A percentile compares a stretch with the other conserved stretches of the same genome.
Conservation (phyloP, 2,888 invertebrate species). For the Bellardia pandia region DNA sequence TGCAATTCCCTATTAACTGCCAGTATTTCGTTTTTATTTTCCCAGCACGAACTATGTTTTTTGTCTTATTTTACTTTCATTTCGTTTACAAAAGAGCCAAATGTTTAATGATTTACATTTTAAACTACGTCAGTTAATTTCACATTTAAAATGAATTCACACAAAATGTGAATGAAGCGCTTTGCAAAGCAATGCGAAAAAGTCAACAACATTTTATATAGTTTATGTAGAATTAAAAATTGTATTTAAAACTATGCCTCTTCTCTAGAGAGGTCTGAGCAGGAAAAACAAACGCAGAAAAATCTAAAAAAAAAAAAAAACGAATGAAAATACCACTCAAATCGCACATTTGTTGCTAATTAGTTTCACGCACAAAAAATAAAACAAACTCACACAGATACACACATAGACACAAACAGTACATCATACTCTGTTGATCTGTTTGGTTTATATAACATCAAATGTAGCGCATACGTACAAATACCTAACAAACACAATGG, state of each 20-base stretch:
- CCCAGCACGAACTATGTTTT: background rate
- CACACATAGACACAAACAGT: background rate
- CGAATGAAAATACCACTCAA: slow-evolving; percentile 49
- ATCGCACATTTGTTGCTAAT: slow-evolving; percentile 74
- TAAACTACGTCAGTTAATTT: slow-evolving; percentile 62
- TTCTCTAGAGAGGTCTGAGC: slow-evolving; percentile 58
- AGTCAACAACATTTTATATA: slow-evolving; percentile 58
- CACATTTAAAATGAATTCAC: slow-evolving; percentile 46
- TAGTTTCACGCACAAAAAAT: slow-evolving; percentile 70
- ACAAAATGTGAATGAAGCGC: slow-evolving; percentile 14
- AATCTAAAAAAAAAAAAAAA: slow-evolving; percentile 4
- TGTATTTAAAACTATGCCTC: slow-evolving; percentile 61
- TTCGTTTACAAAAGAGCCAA: slow-evolving; percentile 37
- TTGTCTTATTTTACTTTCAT: slow-evolving; percentile 35
- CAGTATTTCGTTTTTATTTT: slow-evolving; percentile 10
- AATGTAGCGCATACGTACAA: slow-evolving; percentile 5
- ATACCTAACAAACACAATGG: too few relatives aligned
- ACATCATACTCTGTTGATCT: slow-evolving; percentile 32
- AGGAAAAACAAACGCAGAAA: slow-evolving; percentile 12
- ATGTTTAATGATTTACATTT: slow-evolving; percentile 66
- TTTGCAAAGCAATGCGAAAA: background rate
- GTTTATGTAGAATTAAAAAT: slow-evolving; percentile 33
- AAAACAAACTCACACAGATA: slow-evolving; percentile 1
- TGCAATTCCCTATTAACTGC: slow-evolving; percentile 26
- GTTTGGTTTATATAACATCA: slow-evolving; percentile 54